phyloP scores from a whole-genome alignment of 2,113 vertebrate genomes.

The Nematolebias whitei region DNA sequence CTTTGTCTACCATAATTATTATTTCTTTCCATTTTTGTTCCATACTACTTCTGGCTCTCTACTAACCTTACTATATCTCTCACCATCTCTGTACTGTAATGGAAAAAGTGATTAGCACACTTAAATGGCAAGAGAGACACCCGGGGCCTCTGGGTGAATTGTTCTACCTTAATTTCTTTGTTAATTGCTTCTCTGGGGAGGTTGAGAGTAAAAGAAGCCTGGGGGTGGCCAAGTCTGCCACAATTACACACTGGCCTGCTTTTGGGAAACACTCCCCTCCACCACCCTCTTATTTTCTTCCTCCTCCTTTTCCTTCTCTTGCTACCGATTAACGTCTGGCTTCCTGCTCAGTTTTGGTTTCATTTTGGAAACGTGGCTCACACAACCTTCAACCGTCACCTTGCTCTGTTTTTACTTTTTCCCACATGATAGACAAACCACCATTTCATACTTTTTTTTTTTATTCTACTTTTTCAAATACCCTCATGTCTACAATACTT shows the following conservation, averaged over 20 bases:
- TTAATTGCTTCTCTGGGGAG: constrained; percentile 83
- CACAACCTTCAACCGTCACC: not conserved
- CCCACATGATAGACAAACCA: constrained; percentile 7
- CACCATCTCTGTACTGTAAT: constrained; percentile 42
- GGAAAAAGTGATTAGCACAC: constrained; percentile 77
- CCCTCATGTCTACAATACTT: not conserved
- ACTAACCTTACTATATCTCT: constrained; percentile 11
- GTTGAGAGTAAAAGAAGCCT: constrained; percentile 61
- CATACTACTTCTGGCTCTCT: not conserved
- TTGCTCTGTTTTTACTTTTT: constrained; percentile 17
- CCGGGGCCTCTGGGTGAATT: constrained; percentile 64
- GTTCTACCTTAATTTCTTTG: constrained; percentile 82
- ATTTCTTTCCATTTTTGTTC: not conserved
- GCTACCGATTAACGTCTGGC: constrained; percentile 30
- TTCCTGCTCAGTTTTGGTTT: constrained; percentile 17
- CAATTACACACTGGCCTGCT: constrained; percentile 74
- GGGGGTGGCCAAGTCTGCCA: constrained; percentile 66
- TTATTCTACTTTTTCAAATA: constrained; percentile 9
- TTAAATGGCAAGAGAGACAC: constrained; percentile 71
- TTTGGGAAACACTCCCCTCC: constrained; percentile 47
- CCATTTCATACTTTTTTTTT: constrained; percentile 19
- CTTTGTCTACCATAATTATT: not conserved
- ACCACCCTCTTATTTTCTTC: not conserved
- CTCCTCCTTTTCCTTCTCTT: constrained; percentile 9
- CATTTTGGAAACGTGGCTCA: constrained; percentile 15